A percentile compares a stretch with the other conserved stretches of the same genome.
phyloP scores from a whole-genome alignment of 2,797 vertebrate genomes.

The Distichodus sexfasciatus region DNA sequence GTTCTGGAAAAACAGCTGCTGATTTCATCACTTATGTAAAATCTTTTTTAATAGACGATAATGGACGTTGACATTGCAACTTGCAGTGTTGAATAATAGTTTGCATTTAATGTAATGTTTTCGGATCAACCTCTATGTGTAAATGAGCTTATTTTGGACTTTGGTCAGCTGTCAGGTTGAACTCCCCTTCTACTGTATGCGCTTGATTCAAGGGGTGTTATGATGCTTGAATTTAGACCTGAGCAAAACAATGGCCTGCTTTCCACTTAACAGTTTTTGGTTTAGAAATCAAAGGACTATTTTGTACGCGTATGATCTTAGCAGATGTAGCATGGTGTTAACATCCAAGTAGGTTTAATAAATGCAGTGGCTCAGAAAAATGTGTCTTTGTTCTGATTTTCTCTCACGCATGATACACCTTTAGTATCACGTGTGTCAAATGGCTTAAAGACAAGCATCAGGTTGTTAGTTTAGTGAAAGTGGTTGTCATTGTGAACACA shows the following conservation, averaged over 20 bases:
- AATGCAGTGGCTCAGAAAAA: conserved; percentile 13
- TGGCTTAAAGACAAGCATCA: no score
- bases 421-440: no score
- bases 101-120: no score
- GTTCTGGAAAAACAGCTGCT: not conserved
- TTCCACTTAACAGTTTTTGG: conserved; percentile 26
- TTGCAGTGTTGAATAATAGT: not conserved
- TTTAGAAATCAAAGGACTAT: conserved; percentile 34
- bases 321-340: conserved; percentile 17
- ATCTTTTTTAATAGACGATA: not conserved
- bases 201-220: not conserved
- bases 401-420: no score
- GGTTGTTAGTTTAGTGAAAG: no score
- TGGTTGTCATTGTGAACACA: no score
- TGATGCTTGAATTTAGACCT: conserved; percentile 16
- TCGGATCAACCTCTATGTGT: no score
- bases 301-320: conserved; percentile 27
- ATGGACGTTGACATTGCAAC: not conserved
- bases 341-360: conserved; percentile 23
- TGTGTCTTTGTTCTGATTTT: no score
- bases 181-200: not conserved
- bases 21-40: not conserved
- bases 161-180: conserved; percentile 5
- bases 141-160: no score
- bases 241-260: conserved; percentile 21